Percentiles rank a stretch among this genome's conserved stretches.
Evolutionary conservation across 1,140 invertebrate genomes (phyloP).

Genomic region (Hesperophylax magnus): DNA sequence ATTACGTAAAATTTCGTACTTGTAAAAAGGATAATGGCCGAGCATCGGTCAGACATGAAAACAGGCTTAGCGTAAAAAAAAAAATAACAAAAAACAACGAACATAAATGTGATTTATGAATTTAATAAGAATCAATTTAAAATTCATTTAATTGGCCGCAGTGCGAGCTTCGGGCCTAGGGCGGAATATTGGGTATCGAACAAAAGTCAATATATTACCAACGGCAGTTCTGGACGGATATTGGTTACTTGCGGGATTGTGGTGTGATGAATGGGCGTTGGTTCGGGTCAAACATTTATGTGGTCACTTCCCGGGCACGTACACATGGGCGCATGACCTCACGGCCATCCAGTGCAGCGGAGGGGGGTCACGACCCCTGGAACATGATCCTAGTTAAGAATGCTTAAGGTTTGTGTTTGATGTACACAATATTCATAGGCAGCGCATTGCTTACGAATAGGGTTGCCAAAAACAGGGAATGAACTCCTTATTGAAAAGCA

Average conservation of each 20-base stretch:
- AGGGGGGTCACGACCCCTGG: not conserved
- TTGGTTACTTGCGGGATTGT: slow-evolving; percentile 26
- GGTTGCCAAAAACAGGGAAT: too few relatives aligned
- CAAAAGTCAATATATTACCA: slow-evolving; percentile 26
- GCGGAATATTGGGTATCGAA: slow-evolving; percentile 17
- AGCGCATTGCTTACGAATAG: too few relatives aligned
- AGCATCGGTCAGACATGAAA: too few relatives aligned
- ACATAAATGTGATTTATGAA: not conserved
- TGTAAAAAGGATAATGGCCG: too few relatives aligned
- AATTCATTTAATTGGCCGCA: not conserved
- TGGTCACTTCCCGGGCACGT: slow-evolving; percentile 14
- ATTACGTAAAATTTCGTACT: too few relatives aligned
- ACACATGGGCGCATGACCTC: not conserved
- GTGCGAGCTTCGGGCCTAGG: not conserved
- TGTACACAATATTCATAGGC: too few relatives aligned
- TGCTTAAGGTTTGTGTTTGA: not conserved
- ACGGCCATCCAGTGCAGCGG: not conserved
- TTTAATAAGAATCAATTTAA: not conserved
- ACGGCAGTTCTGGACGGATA: slow-evolving; percentile 14
- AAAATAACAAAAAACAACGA: not conserved
- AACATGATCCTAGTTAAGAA: not conserved
- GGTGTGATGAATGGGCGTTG: slow-evolving; percentile 18
- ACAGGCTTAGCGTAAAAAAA: too few relatives aligned
- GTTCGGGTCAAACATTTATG: slow-evolving; percentile 17
- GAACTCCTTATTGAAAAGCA: too few relatives aligned